A percentile compares a stretch with the other conserved stretches of the same genome.
phyloP scores from a whole-genome alignment of 2,113 vertebrate genomes.

The Anguilla rostrata region DNA sequence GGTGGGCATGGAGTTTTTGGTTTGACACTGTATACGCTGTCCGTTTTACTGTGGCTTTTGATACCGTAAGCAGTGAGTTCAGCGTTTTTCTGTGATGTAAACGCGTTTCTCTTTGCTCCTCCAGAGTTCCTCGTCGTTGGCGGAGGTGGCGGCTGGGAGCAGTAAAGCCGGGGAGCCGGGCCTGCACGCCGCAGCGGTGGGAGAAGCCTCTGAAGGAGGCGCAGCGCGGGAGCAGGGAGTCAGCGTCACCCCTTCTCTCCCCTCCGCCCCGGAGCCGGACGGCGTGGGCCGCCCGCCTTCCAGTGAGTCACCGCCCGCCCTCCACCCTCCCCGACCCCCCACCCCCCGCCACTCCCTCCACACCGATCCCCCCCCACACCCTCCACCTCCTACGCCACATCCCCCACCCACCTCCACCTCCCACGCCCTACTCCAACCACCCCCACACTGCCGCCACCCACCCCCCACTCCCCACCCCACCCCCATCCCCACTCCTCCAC shows the following conservation, averaged over 20 bases:
- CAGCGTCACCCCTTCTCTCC: slow-evolving; percentile 42
- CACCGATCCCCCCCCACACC: not conserved
- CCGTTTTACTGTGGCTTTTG: too few relatives aligned
- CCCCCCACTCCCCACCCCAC: too few relatives aligned
- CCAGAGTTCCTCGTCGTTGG: slow-evolving; percentile 50
- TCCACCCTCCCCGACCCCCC: not conserved
- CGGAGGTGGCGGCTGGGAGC: slow-evolving; percentile 42
- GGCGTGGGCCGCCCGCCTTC: slow-evolving; percentile 52
- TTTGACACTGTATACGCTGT: too few relatives aligned
- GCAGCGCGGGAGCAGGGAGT: slow-evolving; percentile 37
- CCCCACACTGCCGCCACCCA: too few relatives aligned
- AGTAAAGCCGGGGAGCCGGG: slow-evolving; percentile 48
- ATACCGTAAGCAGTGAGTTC: too few relatives aligned
- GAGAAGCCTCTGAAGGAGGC: slow-evolving; percentile 29
- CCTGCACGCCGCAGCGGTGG: slow-evolving; percentile 16
- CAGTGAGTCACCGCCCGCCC: slow-evolving; percentile 60
- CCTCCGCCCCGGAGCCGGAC: slow-evolving; percentile 53
- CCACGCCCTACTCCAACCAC: too few relatives aligned
- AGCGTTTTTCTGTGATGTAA: too few relatives aligned
- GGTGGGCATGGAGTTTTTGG: too few relatives aligned
- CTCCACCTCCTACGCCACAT: too few relatives aligned
- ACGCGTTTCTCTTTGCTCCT: slow-evolving; percentile 27
- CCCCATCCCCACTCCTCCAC: too few relatives aligned
- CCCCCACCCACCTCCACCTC: not conserved
- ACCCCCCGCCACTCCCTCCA: not conserved